These are phyloP conservation scores for Lanius ludovicianus DNA, from an alignment of 2,113 vertebrate species.

Conservation along the genomic window DNA sequence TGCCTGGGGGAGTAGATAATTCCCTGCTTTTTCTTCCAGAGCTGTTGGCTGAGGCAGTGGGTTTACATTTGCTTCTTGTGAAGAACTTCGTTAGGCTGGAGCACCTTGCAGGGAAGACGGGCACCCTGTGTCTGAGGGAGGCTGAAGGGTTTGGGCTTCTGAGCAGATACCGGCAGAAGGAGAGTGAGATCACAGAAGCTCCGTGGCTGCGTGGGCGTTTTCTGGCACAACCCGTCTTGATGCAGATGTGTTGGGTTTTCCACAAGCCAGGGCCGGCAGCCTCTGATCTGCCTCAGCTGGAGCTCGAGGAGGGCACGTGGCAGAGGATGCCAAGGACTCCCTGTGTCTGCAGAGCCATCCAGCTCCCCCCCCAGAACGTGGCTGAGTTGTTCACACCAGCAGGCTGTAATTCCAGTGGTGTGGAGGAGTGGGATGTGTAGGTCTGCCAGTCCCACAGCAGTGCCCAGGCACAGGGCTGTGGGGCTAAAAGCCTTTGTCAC, in stretches of 20 bases:
- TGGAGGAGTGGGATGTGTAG: background rate
- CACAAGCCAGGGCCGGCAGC: background rate
- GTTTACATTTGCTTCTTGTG: background rate
- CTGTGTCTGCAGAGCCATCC: background rate
- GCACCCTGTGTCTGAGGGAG: background rate
- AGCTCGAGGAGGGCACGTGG: background rate
- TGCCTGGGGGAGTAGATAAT: background rate
- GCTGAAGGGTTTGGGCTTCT: background rate
- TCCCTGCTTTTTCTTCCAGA: fast-evolving
- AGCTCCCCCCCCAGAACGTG: background rate
- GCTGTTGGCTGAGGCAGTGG: background rate
- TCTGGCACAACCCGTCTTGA: background rate
- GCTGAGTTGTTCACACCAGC: background rate
- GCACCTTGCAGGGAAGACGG: background rate
- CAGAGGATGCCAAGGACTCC: background rate
- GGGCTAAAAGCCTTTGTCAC: background rate
- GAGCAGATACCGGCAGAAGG: background rate
- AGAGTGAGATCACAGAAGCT: background rate
- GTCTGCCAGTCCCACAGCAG: background rate
- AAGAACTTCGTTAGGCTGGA: background rate
- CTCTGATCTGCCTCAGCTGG: background rate
- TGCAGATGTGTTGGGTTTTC: background rate
- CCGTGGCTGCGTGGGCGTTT: background rate
- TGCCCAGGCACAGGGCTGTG: background rate
- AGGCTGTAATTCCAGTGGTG: fast-evolving